Percentiles rank a stretch among this genome's conserved stretches.
Conservation (phyloP, 2,113 vertebrate genomes). For the Asarcornis scutulata region DNA sequence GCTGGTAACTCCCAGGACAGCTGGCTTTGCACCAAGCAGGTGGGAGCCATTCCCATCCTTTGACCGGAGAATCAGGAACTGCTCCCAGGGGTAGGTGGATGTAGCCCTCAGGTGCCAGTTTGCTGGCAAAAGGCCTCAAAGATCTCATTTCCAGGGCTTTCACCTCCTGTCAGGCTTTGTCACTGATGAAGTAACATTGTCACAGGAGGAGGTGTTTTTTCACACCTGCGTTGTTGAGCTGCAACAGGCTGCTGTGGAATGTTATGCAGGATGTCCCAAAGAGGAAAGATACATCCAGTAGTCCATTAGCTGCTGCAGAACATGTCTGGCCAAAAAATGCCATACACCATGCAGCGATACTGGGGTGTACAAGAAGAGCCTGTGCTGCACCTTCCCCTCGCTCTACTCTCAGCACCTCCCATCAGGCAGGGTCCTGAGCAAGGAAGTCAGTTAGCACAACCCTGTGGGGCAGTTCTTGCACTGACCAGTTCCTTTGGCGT, state of each 20-base stretch:
- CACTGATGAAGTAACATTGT: not conserved
- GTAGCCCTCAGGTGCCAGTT: not conserved
- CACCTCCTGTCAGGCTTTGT: not conserved
- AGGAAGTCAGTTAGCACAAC: not conserved
- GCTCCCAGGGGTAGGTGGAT: not conserved
- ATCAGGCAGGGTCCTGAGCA: not conserved
- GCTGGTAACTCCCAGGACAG: not conserved
- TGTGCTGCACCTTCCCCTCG: not conserved
- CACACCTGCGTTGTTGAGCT: not conserved
- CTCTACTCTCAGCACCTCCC: not conserved
- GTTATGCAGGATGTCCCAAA: not conserved
- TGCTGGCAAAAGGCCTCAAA: not conserved
- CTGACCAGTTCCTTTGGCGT: not conserved
- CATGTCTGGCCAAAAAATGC: not conserved
- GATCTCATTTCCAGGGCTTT: not conserved
- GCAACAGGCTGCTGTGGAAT: fast-evolving
- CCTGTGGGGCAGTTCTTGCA: not conserved
- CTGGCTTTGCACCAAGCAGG: not conserved
- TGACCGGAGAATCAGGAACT: not conserved
- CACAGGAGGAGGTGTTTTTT: not conserved
- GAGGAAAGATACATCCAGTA: not conserved
- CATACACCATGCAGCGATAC: not conserved
- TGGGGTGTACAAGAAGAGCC: not conserved
- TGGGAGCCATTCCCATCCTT: not conserved
- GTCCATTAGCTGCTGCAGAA: not conserved